These are phyloP conservation scores for Hydropsyche tenuis DNA, from an alignment of 1,140 invertebrate genomes.

Conservation along the genomic window DNA sequence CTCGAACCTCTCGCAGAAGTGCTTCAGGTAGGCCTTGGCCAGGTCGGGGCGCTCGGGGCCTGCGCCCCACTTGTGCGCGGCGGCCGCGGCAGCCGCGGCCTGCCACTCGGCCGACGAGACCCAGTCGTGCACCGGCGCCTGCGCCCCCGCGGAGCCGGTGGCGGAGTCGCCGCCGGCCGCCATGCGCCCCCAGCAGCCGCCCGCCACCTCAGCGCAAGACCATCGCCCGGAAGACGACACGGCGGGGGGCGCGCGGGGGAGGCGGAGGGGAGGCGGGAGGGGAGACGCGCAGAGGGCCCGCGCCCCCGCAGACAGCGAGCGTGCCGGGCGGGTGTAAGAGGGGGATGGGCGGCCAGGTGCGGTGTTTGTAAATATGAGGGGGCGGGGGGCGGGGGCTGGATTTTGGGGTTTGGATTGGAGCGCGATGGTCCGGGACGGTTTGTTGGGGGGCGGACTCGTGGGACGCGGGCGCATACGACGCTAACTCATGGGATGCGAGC, in stretches of 20 bases:
- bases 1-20: conserved; percentile 83
- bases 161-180: background rate
- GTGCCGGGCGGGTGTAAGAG: too few relatives aligned
- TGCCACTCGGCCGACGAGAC: conserved; percentile 3
- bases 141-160: background rate
- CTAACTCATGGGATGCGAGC: too few relatives aligned
- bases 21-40: conserved; percentile 82
- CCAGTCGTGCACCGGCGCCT: background rate
- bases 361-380: too few relatives aligned
- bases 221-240: too few relatives aligned
- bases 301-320: too few relatives aligned
- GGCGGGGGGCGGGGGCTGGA: too few relatives aligned
- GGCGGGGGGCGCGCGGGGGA: too few relatives aligned
- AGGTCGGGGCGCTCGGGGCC: conserved; percentile 73
- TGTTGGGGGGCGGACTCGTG: too few relatives aligned
- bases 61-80: conserved; percentile 57
- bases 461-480: too few relatives aligned
- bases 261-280: background rate
- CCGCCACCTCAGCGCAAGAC: conserved; percentile 9
- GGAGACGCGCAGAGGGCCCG: background rate
- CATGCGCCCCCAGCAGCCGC: conserved; percentile 2
- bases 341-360: too few relatives aligned
- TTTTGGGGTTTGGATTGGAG: too few relatives aligned
- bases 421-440: too few relatives aligned
- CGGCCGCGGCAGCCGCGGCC: background rate